Evolutionary conservation across 1,140 invertebrate genomes (phyloP), one percentile per base, ranked within the genome.

Genomic region (Macrotrachela quadricornifera): DNA sequence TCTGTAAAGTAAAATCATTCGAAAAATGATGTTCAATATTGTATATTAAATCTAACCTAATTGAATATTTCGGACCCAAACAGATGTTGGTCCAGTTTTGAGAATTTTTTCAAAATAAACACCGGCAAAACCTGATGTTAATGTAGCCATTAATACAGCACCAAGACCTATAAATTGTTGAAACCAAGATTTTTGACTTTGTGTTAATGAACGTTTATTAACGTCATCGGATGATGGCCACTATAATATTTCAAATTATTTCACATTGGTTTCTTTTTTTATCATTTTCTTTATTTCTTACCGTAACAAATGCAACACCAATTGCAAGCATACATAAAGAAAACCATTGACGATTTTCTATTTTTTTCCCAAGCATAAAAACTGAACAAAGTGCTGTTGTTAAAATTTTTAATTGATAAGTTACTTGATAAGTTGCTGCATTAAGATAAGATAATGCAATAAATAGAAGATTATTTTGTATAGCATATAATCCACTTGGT

Each of bases 71-170:
- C 77, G 60, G 42, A 77, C 68, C 73, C 92, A 99, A 0, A 96
- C 77, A 0, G 87, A 88, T 48, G 92, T 79, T 58, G 88, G 80
- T 1, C 86, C 85, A n/a, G 66, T 71, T 67, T 70, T 99, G 0
- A 99, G 72, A 59, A 99, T 92, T 75, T 97, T 97, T 68, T 99
- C 94, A 72, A 97, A 96, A 67, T 94, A 99, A 58, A 97, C 88
- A 18, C 94, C 94, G 15, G 91, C 90, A 73, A 96, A 96, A 6
- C 94, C 94, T 38, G 88, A 95, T 42, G 95, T 75, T 56, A 87
- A 79, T 67, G 88, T 94, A 8, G 92, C 88, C 15, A 78, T 74
- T 4, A 97, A 63, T 4, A 91, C 90, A 10, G 88, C 81, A 47
- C 78, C 63, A 61, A 97, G 80, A 6, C 94, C 94, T 21, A 92